phyloP scores from a whole-genome alignment of 1,140 invertebrate species.

The Drosophila azteca region DNA sequence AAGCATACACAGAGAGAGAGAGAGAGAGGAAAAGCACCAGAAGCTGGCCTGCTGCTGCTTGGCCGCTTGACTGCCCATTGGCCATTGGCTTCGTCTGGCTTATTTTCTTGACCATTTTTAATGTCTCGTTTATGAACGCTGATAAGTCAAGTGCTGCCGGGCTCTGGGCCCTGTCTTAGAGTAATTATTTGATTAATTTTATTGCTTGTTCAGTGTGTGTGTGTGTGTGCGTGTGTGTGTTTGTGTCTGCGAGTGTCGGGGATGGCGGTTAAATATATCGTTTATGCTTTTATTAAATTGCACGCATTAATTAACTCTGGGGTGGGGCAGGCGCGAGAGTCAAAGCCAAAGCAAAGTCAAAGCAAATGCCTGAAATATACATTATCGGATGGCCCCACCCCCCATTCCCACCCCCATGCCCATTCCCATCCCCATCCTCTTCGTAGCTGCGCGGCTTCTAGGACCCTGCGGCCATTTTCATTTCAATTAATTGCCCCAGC shows the following conservation, averaged over 20 bases:
- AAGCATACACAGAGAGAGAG: too few relatives aligned
- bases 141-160: constrained; percentile 58
- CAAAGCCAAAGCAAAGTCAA: constrained; percentile 61
- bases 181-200: constrained; percentile 83
- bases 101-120: constrained; percentile 71
- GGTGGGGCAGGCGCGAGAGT: background rate
- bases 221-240: constrained; percentile 7
- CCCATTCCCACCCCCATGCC: background rate
- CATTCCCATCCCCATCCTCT: constrained; percentile 2
- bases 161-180: constrained; percentile 34
- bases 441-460: background rate
- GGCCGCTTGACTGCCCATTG: background rate
- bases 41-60: background rate
- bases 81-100: constrained; percentile 24
- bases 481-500: constrained; percentile 67
- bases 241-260: constrained; percentile 7
- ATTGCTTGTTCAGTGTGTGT: constrained; percentile 51
- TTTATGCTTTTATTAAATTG: constrained; percentile 80
- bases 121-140: constrained; percentile 75
- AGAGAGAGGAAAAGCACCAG: constrained; percentile 6
- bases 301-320: constrained; percentile 73
- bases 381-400: constrained; percentile 1
- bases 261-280: constrained; percentile 70
- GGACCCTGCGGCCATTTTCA: constrained; percentile 43
- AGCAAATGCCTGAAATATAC: constrained; percentile 47